Percentiles rank a stretch among this genome's conserved stretches.
These are phyloP conservation scores for Hetaerina americana DNA, from an alignment of 1,140 invertebrate species.

Conservation along the genomic window DNA sequence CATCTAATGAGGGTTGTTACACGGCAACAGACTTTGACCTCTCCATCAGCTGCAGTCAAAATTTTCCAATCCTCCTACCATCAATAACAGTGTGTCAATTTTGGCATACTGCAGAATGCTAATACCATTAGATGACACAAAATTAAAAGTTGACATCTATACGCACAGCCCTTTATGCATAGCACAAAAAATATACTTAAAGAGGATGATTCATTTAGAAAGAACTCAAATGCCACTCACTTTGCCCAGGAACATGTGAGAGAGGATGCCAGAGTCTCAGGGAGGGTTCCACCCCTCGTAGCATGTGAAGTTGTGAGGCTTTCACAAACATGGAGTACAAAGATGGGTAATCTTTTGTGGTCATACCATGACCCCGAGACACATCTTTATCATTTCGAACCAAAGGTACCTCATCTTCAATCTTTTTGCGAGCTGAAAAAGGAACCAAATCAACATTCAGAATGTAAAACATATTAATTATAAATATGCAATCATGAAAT, in stretches of 20 bases:
- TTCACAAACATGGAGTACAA: conserved; percentile 42
- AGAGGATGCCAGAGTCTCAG: conserved; percentile 41
- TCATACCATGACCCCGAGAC: conserved; percentile 27
- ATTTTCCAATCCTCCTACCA: no score
- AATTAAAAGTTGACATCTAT: background rate
- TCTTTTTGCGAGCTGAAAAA: conserved; percentile 46
- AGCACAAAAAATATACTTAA: no score
- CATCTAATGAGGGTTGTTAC: no score
- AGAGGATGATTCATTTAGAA: no score
- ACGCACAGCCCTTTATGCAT: no score
- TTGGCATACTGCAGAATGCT: conserved; percentile 1
- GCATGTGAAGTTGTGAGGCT: conserved; percentile 44
- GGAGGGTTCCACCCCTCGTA: conserved; percentile 56
- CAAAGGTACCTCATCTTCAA: conserved; percentile 42
- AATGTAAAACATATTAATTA: no score
- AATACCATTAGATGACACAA: no score
- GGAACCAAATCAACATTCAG: conserved; percentile 15
- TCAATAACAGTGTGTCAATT: no score
- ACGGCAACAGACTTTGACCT: no score
- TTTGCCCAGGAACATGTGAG: background rate
- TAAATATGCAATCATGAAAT: conserved; percentile 2
- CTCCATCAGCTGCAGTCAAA: no score
- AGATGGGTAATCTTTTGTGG: conserved; percentile 17
- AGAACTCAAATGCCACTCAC: background rate
- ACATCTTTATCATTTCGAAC: conserved; percentile 49